Evolutionary conservation across 2,113 vertebrate species (phyloP).

Genomic region (Chrysemys picta): DNA sequence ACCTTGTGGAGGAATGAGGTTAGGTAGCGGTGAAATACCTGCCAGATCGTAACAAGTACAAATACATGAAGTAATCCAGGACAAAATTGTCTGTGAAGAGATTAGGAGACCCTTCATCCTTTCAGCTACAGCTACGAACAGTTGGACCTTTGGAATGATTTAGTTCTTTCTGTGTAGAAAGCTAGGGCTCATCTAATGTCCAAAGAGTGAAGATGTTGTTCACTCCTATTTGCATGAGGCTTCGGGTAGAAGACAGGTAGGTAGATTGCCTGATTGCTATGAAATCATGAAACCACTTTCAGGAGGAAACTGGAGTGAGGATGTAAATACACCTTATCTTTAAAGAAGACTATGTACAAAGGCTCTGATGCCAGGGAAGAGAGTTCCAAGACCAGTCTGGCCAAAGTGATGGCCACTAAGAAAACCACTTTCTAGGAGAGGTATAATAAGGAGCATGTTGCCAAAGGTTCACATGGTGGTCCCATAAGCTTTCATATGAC

Average conservation of each 20-base stretch:
- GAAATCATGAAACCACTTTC: not conserved
- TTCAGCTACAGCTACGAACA: not conserved
- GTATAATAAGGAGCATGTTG: not conserved
- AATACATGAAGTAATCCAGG: not conserved
- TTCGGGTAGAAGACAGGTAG: not conserved
- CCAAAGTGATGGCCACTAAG: not conserved
- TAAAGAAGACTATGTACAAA: not conserved
- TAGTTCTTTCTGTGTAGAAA: not conserved
- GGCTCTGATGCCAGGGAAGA: not conserved
- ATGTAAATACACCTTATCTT: not conserved
- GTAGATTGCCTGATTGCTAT: not conserved
- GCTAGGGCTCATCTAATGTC: not conserved
- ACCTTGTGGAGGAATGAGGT: not conserved
- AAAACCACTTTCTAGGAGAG: not conserved
- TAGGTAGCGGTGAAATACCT: not conserved
- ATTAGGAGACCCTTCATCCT: not conserved
- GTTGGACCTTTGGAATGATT: not conserved
- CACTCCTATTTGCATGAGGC: not conserved
- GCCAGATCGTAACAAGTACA: not conserved
- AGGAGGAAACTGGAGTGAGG: not conserved
- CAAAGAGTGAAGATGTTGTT: not conserved
- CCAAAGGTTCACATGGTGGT: not conserved
- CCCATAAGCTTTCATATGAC: not conserved
- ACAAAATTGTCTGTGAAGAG: not conserved
- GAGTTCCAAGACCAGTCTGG: not conserved